phyloP scores from a whole-genome alignment of 2,888 invertebrate genomes.

The Perizoma flavofasciatum region DNA sequence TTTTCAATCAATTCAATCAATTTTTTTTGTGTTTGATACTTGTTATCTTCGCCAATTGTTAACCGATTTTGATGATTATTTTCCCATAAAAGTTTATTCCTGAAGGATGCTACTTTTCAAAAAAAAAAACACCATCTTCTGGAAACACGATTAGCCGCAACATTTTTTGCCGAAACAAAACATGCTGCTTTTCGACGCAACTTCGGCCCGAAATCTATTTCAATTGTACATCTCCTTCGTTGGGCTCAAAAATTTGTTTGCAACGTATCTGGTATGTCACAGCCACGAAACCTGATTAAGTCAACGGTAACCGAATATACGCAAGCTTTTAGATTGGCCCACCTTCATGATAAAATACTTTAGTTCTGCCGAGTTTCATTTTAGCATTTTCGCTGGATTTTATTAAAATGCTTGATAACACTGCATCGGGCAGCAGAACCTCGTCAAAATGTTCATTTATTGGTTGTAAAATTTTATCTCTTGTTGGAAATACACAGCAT shows the following conservation, averaged over 20 bases:
- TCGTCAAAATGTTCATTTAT: slow-evolving; percentile 18
- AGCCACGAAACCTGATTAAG: background rate
- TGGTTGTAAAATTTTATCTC: background rate
- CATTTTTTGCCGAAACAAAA: too few species aligned
- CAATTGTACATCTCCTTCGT: background rate
- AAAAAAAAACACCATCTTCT: too few species aligned
- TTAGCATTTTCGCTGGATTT: slow-evolving; percentile 59
- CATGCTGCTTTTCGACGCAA: background rate
- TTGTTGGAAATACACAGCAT: too few species aligned
- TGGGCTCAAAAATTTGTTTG: slow-evolving; percentile 4
- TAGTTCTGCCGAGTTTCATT: slow-evolving; percentile 62
- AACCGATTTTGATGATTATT: too few species aligned
- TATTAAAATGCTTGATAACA: slow-evolving; percentile 55
- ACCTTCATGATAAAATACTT: slow-evolving; percentile 56
- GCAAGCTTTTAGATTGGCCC: slow-evolving; percentile 39
- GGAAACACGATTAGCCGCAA: too few species aligned
- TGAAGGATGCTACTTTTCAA: too few species aligned
- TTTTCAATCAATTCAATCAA: too few species aligned
- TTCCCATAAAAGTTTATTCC: too few species aligned
- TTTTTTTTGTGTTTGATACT: background rate
- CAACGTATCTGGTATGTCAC: background rate
- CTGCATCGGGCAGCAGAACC: slow-evolving; percentile 39
- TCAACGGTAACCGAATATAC: background rate
- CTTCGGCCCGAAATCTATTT: background rate
- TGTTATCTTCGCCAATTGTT: background rate